A percentile compares a stretch with the other conserved stretches of the same genome.
Conservation (phyloP, 30 jellyfish, hydroid and myxozoan genomes). For the Mastigias papua region DNA sequence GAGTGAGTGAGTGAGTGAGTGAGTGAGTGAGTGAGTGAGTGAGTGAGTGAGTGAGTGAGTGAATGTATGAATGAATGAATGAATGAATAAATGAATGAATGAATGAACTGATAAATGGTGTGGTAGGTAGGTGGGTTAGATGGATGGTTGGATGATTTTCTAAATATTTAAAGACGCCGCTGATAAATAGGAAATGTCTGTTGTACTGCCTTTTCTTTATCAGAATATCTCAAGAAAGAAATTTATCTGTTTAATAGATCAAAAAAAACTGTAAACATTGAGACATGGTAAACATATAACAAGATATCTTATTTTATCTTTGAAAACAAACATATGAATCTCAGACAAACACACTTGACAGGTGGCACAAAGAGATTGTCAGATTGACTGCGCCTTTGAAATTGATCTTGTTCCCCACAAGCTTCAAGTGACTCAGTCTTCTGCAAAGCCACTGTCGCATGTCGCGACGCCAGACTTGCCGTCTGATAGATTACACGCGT, state of each 20-base stretch:
- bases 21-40: neutral
- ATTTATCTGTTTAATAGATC: neutral
- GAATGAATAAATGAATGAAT: neutral
- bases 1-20: neutral
- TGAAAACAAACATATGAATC: conserved; percentile 62
- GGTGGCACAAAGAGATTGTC: conserved; percentile 56
- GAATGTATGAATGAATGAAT: no score
- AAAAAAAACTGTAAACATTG: neutral
- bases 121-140: neutral
- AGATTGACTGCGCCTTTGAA: conserved; percentile 64
- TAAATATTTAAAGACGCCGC: no score
- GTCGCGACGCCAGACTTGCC: conserved; percentile 83
- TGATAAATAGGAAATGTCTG: no score
- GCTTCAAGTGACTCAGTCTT: conserved; percentile 27
- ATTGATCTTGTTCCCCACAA: conserved; percentile 54
- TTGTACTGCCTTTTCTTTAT: neutral
- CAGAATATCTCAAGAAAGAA: neutral
- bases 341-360: conserved; percentile 70
- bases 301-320: neutral
- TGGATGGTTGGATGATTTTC: neutral
- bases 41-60: no score
- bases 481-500: conserved; percentile 73
- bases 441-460: conserved; percentile 60
- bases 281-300: neutral
- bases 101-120: neutral